phyloP scores from a whole-genome alignment of 2,797 vertebrate genomes.

The Myotis myotis region DNA sequence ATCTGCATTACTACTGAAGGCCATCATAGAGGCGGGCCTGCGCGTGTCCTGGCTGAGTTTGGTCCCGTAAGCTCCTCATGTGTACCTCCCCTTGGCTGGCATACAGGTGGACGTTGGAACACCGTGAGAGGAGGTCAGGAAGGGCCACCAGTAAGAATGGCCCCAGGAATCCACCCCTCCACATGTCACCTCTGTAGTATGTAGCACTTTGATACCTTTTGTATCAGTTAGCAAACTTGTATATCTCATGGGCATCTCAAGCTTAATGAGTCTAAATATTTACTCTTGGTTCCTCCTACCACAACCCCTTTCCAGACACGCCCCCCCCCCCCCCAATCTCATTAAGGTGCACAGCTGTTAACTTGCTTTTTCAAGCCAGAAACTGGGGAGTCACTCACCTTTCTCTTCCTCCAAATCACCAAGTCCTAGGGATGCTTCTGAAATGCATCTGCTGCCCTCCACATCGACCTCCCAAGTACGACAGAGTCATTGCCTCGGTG shows the following conservation, averaged over 20 bases:
- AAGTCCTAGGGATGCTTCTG: background rate
- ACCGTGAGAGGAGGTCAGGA: background rate
- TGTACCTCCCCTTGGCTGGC: background rate
- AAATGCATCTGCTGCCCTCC: background rate
- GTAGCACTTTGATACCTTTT: background rate
- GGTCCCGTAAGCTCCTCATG: background rate
- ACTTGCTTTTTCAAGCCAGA: background rate
- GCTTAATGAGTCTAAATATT: background rate
- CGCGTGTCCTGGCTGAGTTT: background rate
- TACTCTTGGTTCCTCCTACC: background rate
- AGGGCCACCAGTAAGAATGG: background rate
- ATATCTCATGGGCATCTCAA: background rate
- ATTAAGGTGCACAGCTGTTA: background rate
- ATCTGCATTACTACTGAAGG: background rate
- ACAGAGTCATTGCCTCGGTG: accelerated
- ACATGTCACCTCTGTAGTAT: background rate
- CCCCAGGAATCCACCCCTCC: background rate
- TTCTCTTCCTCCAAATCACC: background rate
- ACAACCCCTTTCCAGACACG: background rate
- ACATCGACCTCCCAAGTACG: background rate
- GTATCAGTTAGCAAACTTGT: background rate
- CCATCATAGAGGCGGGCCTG: background rate
- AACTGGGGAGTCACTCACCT: background rate
- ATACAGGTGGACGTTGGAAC: background rate
- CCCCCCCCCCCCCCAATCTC: background rate